Percentiles rank a stretch among this genome's conserved stretches.
phyloP scores from a whole-genome alignment of 2,888 invertebrate genomes.

The Megaustenia siamemsis region DNA sequence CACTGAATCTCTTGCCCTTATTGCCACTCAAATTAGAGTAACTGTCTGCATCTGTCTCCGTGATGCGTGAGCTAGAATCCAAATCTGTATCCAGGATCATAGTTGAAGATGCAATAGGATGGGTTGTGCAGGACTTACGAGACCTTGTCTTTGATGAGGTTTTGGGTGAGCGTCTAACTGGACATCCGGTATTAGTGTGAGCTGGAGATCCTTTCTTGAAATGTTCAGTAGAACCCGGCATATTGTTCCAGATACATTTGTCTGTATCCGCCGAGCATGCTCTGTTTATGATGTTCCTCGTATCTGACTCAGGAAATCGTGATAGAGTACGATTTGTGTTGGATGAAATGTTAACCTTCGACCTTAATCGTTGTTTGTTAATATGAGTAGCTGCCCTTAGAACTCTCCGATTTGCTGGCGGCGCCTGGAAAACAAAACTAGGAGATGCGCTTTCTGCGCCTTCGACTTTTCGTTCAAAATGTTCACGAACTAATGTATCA shows the following conservation, averaged over 20 bases:
- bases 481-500: conserved; percentile 13
- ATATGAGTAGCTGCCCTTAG: neutral
- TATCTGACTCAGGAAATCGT: neutral
- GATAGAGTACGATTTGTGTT: neutral
- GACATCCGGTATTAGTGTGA: too few species aligned
- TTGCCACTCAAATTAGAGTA: conserved; percentile 72
- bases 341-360: neutral
- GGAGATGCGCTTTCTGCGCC: conserved; percentile 45
- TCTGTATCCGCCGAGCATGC: neutral
- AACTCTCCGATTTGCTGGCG: neutral
- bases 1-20: conserved; percentile 63
- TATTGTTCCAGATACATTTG: neutral
- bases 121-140: conserved; percentile 61
- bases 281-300: neutral
- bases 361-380: neutral
- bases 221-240: neutral
- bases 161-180: neutral
- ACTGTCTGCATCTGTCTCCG: conserved; percentile 65
- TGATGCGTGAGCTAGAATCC: conserved; percentile 63
- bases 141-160: conserved; percentile 17
- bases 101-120: conserved; percentile 70
- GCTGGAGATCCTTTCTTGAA: neutral
- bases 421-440: conserved; percentile 24
- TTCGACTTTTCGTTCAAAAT: conserved; percentile 46
- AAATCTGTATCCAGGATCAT: conserved; percentile 66